Evolutionary conservation across 2,888 invertebrate species (phyloP).

Genomic region (Mesorhabditis spiculigera): DNA sequence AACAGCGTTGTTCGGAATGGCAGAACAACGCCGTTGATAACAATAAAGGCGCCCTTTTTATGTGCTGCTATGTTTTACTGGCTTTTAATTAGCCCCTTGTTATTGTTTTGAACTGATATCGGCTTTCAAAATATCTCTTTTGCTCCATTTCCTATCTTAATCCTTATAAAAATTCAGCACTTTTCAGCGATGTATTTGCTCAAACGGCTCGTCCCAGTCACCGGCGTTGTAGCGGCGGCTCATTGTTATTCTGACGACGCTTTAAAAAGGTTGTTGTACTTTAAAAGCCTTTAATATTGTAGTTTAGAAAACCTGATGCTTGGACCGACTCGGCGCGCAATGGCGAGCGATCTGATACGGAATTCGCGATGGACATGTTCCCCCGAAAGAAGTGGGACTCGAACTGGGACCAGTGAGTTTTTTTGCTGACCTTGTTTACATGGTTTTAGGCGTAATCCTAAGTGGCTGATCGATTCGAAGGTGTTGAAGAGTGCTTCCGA

Average conservation of each 20-base stretch:
- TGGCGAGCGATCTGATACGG: background rate
- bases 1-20: too few species aligned
- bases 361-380: slow-evolving; percentile 28
- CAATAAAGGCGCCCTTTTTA: too few species aligned
- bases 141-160: too few species aligned
- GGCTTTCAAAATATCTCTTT: too few species aligned
- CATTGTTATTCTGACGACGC: background rate
- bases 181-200: slow-evolving; percentile 5
- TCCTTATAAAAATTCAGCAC: background rate
- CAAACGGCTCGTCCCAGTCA: background rate
- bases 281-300: background rate
- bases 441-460: slow-evolving; percentile 45
- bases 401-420: slow-evolving; percentile 48
- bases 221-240: background rate
- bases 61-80: too few species aligned
- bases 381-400: slow-evolving; percentile 50
- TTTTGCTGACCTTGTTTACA: background rate
- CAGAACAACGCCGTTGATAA: too few species aligned
- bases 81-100: too few species aligned
- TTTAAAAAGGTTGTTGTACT: background rate
- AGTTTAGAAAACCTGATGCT: too few species aligned
- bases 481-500: slow-evolving; percentile 36
- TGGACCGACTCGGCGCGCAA: background rate
- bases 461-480: slow-evolving; percentile 30
- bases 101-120: too few species aligned